A percentile compares a stretch with the other conserved stretches of the same genome.
phyloP scores from a whole-genome alignment of 2,113 vertebrate genomes.

The Cepphus grylle region DNA sequence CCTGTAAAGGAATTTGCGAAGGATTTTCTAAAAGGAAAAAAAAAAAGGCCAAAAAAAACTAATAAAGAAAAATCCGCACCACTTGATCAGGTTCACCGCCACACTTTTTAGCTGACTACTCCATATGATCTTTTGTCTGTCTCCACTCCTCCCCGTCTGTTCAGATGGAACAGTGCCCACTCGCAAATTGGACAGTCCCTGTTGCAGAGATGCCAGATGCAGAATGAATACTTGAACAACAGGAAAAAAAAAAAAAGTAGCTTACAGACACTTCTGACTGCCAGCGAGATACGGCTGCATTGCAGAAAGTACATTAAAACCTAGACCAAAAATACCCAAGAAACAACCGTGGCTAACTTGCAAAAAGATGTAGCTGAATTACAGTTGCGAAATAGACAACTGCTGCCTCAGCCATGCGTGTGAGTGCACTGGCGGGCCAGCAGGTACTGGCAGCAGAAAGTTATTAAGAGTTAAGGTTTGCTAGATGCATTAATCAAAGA shows the following conservation, averaged over 20 bases:
- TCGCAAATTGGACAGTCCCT: slow-evolving; percentile 21
- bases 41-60: not conserved
- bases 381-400: not conserved
- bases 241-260: not conserved
- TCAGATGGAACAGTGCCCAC: slow-evolving; percentile 44
- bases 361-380: not conserved
- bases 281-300: not conserved
- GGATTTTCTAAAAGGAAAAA: not conserved
- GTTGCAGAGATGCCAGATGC: slow-evolving; percentile 25
- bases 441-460: not conserved
- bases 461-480: not conserved
- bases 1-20: not conserved
- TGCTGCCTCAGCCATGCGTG: not conserved
- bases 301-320: not conserved
- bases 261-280: slow-evolving; percentile 1
- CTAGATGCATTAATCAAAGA: not conserved
- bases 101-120: slow-evolving; percentile 33
- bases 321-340: not conserved
- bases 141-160: slow-evolving; percentile 38
- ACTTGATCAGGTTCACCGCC: not conserved
- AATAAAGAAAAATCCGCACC: not conserved
- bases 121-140: slow-evolving; percentile 63
- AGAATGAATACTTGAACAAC: slow-evolving; percentile 42
- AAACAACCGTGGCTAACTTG: not conserved
- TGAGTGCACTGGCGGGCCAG: not conserved